Evolutionary conservation across 1,140 invertebrate species (phyloP).

Genomic region (Xylocopa sonorina): DNA sequence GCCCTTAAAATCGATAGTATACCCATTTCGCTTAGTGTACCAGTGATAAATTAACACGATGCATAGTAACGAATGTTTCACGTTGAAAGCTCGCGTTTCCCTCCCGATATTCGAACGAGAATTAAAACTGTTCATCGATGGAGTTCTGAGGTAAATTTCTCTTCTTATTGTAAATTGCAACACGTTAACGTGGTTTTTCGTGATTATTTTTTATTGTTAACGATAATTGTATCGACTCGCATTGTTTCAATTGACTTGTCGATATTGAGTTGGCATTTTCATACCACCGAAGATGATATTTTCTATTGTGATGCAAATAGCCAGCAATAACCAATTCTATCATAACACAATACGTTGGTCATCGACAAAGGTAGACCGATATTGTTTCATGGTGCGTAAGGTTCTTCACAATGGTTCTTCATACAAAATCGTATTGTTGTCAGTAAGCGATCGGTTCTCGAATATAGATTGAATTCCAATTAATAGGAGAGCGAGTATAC

Average conservation of each 20-base stretch:
- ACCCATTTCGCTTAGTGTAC: neutral
- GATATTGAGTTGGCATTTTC: neutral
- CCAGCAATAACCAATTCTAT: constrained; percentile 16
- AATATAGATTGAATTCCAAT: constrained; percentile 21
- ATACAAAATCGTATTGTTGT: neutral
- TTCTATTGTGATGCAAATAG: constrained; percentile 2
- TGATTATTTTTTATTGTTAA: neutral
- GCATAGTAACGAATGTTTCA: neutral
- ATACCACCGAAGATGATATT: neutral
- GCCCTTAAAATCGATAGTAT: neutral
- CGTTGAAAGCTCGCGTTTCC: neutral
- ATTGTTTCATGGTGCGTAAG: constrained; percentile 10
- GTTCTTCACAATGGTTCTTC: constrained; percentile 12
- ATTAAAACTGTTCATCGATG: too few relatives aligned
- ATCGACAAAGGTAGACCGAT: neutral
- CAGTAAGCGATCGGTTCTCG: neutral
- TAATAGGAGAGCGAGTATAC: neutral
- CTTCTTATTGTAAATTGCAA: constrained; percentile 16
- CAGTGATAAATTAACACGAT: constrained; percentile 5
- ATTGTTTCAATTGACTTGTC: neutral
- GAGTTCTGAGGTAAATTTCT: neutral
- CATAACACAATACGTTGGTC: neutral
- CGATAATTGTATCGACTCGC: too few relatives aligned
- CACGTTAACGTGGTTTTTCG: neutral
- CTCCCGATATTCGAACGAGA: neutral